phyloP scores from a whole-genome alignment of 2,888 invertebrate genomes.

The Platynereis dumerilii region DNA sequence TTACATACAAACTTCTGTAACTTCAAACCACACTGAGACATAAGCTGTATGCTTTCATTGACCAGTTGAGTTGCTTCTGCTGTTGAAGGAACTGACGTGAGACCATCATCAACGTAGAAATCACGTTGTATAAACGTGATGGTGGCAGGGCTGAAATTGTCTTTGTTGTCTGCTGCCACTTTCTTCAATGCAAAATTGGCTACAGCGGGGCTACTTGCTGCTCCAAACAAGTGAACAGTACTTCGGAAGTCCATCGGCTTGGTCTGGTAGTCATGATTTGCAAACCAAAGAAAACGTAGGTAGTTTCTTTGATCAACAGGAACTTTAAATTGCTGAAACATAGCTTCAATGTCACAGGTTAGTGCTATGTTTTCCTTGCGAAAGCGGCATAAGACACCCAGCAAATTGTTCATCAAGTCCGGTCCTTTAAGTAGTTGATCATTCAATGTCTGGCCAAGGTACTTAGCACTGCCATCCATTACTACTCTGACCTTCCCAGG shows the following conservation, averaged over 20 bases:
- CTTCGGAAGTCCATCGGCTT: conserved; percentile 19
- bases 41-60: conserved; percentile 9
- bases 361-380: too few species aligned
- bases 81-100: conserved; percentile 17
- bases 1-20: conserved; percentile 37
- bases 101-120: conserved; percentile 36
- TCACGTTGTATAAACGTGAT: conserved; percentile 27
- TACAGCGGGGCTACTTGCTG: conserved; percentile 14
- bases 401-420: too few species aligned
- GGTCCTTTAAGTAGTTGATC: too few species aligned
- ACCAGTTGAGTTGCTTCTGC: conserved; percentile 21
- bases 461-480: too few species aligned
- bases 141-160: conserved; percentile 22
- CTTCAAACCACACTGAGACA: conserved; percentile 28
- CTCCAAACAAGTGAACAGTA: conserved; percentile 24
- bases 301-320: too few species aligned
- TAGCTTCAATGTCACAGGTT: too few species aligned
- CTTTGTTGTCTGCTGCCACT: not conserved
- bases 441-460: too few species aligned
- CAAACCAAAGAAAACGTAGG: conserved; percentile 30
- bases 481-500: too few species aligned
- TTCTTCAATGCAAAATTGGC: too few species aligned
- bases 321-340: too few species aligned
- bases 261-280: conserved; percentile 12
- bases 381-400: too few species aligned